A percentile compares a stretch with the other conserved stretches of the same genome.
Evolutionary conservation across 2,888 invertebrate genomes (phyloP).

Genomic region (Leucoptera coffeella): DNA sequence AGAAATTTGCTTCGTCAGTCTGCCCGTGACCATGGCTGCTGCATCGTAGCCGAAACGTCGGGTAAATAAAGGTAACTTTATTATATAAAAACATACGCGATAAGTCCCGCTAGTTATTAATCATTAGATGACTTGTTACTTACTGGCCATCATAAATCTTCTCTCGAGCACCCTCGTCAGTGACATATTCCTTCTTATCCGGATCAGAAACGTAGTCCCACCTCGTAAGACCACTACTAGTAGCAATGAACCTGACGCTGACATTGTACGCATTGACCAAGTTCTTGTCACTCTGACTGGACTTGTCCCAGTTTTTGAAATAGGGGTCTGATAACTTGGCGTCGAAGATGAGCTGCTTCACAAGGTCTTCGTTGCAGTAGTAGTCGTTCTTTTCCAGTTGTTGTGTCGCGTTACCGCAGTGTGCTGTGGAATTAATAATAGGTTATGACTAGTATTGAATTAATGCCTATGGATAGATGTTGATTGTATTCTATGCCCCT

Average conservation of each 20-base stretch:
- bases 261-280: conserved; percentile 65
- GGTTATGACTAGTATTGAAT: background rate
- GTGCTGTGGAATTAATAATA: conserved; percentile 40
- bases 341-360: conserved; percentile 82
- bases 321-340: conserved; percentile 65
- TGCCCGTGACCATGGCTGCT: too few relatives aligned
- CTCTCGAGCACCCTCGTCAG: conserved; percentile 19
- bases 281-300: conserved; percentile 37
- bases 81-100: too few relatives aligned
- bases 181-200: conserved; percentile 43
- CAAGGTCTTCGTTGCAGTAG: conserved; percentile 78
- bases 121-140: too few relatives aligned
- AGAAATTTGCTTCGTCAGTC: too few relatives aligned
- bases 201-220: conserved; percentile 72
- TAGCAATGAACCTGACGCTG: conserved; percentile 75
- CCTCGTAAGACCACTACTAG: conserved; percentile 82
- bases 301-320: conserved; percentile 41
- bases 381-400: conserved; percentile 62
- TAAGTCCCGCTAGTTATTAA: too few relatives aligned
- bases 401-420: conserved; percentile 56
- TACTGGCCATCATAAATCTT: conserved; percentile 22
- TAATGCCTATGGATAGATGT: too few relatives aligned
- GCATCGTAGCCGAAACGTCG: too few relatives aligned
- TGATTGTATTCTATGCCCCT: too few relatives aligned
- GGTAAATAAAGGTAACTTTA: too few relatives aligned